Conservation (phyloP, 2,888 invertebrate species). For the Dryadula phaetusa region DNA sequence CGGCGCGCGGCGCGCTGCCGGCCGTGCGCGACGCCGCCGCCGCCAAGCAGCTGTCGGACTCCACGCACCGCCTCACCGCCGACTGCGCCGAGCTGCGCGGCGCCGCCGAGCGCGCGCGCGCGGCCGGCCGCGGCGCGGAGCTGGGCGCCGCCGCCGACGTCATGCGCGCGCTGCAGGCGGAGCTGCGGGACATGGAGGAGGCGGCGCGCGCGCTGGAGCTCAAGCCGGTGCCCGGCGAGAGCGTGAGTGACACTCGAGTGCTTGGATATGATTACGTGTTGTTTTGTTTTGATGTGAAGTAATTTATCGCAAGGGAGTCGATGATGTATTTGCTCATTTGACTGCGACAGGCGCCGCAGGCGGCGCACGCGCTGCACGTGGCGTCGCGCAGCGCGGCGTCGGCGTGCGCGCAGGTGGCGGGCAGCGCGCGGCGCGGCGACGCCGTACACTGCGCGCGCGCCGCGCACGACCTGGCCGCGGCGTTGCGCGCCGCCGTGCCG, state of each 20-base stretch:
- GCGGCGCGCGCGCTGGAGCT: constrained; percentile 89
- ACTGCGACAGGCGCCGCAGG: constrained; percentile 71
- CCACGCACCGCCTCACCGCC: constrained; percentile 87
- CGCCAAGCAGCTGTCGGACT: constrained; percentile 89
- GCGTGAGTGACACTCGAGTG: constrained; percentile 64
- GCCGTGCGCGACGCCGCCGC: constrained; percentile 91
- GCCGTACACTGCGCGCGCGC: constrained; percentile 91
- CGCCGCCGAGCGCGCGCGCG: constrained; percentile 86
- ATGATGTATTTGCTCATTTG: too few relatives aligned
- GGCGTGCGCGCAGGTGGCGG: constrained; percentile 92
- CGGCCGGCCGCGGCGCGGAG: constrained; percentile 89
- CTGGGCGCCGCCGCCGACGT: constrained; percentile 94
- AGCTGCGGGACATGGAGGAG: constrained; percentile 91
- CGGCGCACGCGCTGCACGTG: constrained; percentile 70
- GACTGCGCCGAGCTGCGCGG: constrained; percentile 86
- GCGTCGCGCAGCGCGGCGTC: constrained; percentile 87
- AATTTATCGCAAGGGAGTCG: too few relatives aligned
- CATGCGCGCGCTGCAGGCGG: constrained; percentile 90
- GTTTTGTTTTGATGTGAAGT: background rate
- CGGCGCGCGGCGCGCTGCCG: constrained; percentile 92
- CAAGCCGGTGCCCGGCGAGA: constrained; percentile 93
- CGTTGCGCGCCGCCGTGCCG: constrained; percentile 89
- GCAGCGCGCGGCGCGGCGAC: constrained; percentile 92
- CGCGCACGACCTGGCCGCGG: constrained; percentile 91
- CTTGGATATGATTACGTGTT: background rate